A percentile compares a stretch with the other conserved stretches of the same genome.
Evolutionary conservation across 2,888 invertebrate genomes (phyloP).

Genomic region (Heliconius aoede): DNA sequence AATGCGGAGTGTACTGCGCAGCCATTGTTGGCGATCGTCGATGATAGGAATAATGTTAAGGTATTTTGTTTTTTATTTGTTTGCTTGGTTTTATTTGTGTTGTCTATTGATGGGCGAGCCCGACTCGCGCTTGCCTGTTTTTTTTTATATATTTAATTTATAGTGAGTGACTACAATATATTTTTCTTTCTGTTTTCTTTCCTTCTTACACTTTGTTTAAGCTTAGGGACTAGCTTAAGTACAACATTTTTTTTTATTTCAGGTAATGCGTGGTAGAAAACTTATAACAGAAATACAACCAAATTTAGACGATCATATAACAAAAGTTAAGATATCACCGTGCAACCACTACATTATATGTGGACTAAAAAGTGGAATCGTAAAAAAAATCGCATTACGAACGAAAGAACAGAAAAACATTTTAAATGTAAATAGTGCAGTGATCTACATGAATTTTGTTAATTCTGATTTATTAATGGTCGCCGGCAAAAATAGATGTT

Average conservation of each 20-base stretch:
- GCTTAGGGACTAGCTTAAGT: background rate
- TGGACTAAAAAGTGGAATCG: constrained; percentile 71
- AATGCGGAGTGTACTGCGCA: constrained; percentile 62
- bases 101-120: no score
- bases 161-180: no score
- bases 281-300: constrained; percentile 73
- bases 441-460: constrained; percentile 72
- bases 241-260: constrained; percentile 38
- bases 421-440: constrained; percentile 71
- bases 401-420: constrained; percentile 66
- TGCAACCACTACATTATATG: constrained; percentile 81
- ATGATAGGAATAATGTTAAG: constrained; percentile 79
- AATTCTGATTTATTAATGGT: constrained; percentile 68
- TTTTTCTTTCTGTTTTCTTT: no score
- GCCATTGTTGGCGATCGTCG: constrained; percentile 76
- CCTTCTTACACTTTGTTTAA: no score
- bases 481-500: constrained; percentile 68
- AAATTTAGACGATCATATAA: constrained; percentile 72
- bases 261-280: constrained; percentile 78
- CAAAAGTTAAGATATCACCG: constrained; percentile 74
- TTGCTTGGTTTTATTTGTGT: no score
- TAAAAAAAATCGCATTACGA: constrained; percentile 71
- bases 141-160: no score
- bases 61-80: constrained; percentile 51
- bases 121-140: no score